Evolutionary conservation across 30 jellyfish, hydroid and myxozoan genomes (phyloP), one percentile per base, ranked within the genome.

Genomic region (Clytia hemisphaerica): DNA sequence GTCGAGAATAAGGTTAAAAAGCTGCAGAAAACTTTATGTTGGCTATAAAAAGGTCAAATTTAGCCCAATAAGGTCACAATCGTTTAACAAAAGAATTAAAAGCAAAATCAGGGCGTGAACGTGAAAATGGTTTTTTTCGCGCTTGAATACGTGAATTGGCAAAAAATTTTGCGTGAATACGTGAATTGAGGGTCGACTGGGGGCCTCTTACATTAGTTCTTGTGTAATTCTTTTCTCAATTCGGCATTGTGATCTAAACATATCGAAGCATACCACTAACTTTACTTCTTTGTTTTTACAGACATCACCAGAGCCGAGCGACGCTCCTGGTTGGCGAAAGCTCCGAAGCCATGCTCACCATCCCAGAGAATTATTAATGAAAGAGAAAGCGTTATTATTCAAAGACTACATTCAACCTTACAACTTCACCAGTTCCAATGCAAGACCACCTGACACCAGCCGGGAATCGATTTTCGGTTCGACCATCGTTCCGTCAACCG

Each of bases 251-350:
- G 15, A 40, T 57, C 15, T 53, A 18, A 53, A 53, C 31, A 53
- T 53, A 12, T 12, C 16, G 16, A 53, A 53, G 19, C 0, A 42
- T 0, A 0, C 54, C 19, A 0, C 54, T 42, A 0, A 12, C 0
- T 21, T 42, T 42, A 12, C 19, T 16, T 12, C 19, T 42, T 21
- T 21, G 54, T 42, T n/a, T 38, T 38, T 46, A 69, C 71, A 44
- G 81, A 24, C 71, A 12, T 85, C 98, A 2, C 98, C 98, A 2
- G 93, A 76, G 53, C 94, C 94, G 5, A 70, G 94, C 2, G 76
- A 89, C 18, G 82, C 95, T 45, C 98, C 98, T 14, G 98, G 98
- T 15, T 89, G 98, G 98, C 57, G 94, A 50, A 89, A 89, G 54
- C 74, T 89, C 35, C 81, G 75, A 71, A 89, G 95, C 67, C 67